A percentile compares a stretch with the other conserved stretches of the same genome.
Evolutionary conservation across 2,797 vertebrate genomes (phyloP).

Genomic region (Lepus oiostolus): DNA sequence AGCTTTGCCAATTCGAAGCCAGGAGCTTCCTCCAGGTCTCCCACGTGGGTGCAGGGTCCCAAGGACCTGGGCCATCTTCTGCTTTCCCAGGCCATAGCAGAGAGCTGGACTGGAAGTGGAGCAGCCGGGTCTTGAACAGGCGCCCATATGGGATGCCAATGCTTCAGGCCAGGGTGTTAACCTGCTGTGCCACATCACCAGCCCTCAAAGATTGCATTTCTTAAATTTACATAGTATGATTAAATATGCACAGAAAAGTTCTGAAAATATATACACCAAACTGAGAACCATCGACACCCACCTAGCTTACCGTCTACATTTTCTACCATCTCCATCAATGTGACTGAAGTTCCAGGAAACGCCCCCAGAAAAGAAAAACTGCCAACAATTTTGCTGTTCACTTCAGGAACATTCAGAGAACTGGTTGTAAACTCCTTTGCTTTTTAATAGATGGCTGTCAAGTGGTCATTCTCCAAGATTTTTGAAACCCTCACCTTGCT

Average conservation of each 20-base stretch:
- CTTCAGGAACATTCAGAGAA: background rate
- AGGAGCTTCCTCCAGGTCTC: too few relatives aligned
- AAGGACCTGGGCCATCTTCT: too few relatives aligned
- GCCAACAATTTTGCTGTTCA: background rate
- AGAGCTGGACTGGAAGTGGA: too few relatives aligned
- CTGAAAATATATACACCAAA: conserved; percentile 17
- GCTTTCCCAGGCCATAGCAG: too few relatives aligned
- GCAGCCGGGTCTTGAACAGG: too few relatives aligned
- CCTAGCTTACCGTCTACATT: background rate
- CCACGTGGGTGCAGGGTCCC: too few relatives aligned
- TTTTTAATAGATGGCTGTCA: background rate
- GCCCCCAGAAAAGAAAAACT: background rate
- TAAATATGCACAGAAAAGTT: background rate
- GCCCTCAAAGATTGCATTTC: background rate
- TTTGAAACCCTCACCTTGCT: background rate
- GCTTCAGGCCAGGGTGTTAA: too few relatives aligned
- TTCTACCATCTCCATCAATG: background rate
- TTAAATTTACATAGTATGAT: background rate
- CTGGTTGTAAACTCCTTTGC: background rate
- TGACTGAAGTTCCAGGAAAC: background rate
- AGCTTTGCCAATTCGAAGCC: too few relatives aligned
- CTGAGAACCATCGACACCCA: background rate
- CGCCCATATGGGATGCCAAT: too few relatives aligned
- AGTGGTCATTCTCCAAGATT: background rate
- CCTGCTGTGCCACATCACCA: too few relatives aligned